Evolutionary conservation across 2,113 vertebrate genomes (phyloP).

Genomic region (Odontophorus gujanensis): DNA sequence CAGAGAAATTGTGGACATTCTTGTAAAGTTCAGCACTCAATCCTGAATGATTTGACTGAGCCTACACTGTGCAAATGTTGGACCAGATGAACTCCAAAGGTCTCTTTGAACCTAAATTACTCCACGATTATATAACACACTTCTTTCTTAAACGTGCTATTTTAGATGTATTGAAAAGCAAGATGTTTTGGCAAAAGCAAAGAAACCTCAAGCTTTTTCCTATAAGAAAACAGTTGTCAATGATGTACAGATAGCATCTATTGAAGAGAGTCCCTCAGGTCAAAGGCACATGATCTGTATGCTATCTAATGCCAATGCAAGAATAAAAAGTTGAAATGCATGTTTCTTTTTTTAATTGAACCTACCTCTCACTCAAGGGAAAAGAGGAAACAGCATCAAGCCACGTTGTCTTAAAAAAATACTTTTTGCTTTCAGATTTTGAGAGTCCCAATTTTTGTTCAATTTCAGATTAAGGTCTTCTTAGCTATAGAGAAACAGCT

Average conservation of each 20-base stretch:
- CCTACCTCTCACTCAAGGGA: not conserved
- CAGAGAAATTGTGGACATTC: not conserved
- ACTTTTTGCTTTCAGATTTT: not conserved
- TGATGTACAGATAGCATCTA: not conserved
- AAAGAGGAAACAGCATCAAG: not conserved
- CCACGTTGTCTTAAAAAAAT: not conserved
- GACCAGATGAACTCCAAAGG: not conserved
- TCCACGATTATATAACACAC: accelerated
- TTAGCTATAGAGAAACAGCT: not conserved
- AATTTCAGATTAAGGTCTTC: not conserved
- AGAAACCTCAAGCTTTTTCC: not conserved
- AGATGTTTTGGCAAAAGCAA: not conserved
- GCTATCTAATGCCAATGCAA: not conserved
- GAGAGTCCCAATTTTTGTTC: not conserved
- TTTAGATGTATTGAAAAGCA: not conserved
- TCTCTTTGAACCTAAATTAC: not conserved
- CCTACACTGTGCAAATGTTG: not conserved
- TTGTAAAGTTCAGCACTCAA: not conserved
- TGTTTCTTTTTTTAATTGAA: not conserved
- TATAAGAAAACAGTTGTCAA: not conserved
- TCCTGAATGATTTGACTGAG: not conserved
- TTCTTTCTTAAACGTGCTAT: not conserved
- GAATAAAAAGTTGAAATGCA: not conserved
- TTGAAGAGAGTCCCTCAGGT: not conserved
- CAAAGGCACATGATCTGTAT: not conserved